Evolutionary conservation across 2,888 invertebrate species (phyloP).

Genomic region (Antheraea assamensis): DNA sequence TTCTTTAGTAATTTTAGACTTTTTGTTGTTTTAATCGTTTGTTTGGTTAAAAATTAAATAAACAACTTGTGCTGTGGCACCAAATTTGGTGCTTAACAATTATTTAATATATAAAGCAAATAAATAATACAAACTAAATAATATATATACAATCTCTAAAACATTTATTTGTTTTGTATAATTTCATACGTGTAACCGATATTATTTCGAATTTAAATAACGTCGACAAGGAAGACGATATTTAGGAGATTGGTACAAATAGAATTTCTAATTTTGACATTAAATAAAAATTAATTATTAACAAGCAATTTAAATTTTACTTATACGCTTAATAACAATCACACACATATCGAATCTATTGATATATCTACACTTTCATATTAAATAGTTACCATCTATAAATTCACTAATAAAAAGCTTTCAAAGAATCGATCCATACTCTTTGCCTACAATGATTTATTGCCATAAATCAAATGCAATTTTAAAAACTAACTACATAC

Average conservation of each 20-base stretch:
- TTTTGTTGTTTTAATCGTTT: not conserved
- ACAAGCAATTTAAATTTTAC: constrained; percentile 5
- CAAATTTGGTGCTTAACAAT: not conserved
- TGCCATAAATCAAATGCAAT: constrained; percentile 23
- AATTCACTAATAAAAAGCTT: constrained; percentile 43
- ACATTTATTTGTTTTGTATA: not conserved
- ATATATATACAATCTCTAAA: not conserved
- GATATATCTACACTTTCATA: constrained; percentile 7
- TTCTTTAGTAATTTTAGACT: not conserved
- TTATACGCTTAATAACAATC: constrained; percentile 22
- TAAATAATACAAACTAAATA: not conserved
- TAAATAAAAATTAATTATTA: not conserved
- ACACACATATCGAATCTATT: constrained; percentile 46
- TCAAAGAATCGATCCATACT: constrained; percentile 42
- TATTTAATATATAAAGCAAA: not conserved
- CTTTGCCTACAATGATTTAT: constrained; percentile 35
- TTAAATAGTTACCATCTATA: not conserved
- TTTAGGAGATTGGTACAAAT: constrained; percentile 26
- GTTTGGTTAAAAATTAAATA: not conserved
- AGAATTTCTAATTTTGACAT: not conserved
- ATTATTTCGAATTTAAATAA: not conserved
- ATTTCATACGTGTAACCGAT: not conserved
- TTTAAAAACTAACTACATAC: constrained; percentile 31
- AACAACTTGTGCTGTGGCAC: not conserved
- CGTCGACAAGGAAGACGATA: constrained; percentile 43